Base-by-base conservation (phyloP, 2,797 vertebrate genomes). In the Helicolenus hilgendorfi region DNA sequence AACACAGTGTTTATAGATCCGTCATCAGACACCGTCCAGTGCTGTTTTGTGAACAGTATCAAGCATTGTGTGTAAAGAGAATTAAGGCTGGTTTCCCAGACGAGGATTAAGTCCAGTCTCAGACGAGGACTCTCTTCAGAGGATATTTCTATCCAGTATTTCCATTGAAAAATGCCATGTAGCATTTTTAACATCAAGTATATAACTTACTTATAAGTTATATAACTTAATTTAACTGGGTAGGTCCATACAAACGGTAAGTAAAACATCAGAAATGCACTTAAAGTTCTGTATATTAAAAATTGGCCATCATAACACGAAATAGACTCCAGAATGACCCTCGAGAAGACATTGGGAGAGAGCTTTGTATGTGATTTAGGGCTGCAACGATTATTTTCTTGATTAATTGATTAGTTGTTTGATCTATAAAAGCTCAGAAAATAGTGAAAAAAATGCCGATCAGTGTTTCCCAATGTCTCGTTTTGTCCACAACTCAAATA, bases 51-150 rank as follows among this genome's bases (percentile, higher is more conserved):
- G 27, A 69, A 58, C 31, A 83, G 53, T 71, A 24, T 59, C 15
- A 0, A 70, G 79, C 64, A 72, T 78, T 89, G 68, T 80, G 36
- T 69, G 7, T 27, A 22, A 58, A 71, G 35, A 83, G 41, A 69
- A 27, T 79, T 60, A 72, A 36, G 33, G 56, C 60, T 27, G 11
- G 20, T 65, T 77, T 89, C 41, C 82, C 65, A 73, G 18, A 60
- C 4, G 9, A 62, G 79, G 72, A 74, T 76, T 71, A 79, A 67
- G 18, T 22, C 58, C 33, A 18, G 69, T 59, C 7, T 3, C 14
- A 10, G 11, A 60, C 11, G 5, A 72, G 14, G 45, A 11, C 31
- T n/a, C 20, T 65, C 53, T 35, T n/a, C 29, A 5, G 4, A 36
- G 22, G 22, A 53, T 69, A 26, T 74, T 77, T 77, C 62, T 13